Evolutionary conservation across 2,888 invertebrate species (phyloP).

Genomic region (Parochlus steinenii): DNA sequence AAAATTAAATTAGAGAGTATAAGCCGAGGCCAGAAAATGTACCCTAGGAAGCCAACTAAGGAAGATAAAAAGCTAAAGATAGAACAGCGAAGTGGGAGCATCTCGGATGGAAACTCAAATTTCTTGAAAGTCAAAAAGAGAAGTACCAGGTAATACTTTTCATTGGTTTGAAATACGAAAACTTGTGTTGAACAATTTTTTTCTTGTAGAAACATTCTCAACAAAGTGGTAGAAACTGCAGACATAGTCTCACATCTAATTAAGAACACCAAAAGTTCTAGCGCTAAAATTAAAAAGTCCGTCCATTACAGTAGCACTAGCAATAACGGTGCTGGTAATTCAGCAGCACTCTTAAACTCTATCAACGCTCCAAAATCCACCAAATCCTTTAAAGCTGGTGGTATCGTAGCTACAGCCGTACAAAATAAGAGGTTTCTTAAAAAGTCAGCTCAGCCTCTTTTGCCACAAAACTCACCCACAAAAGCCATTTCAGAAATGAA

Average conservation of each 20-base stretch:
- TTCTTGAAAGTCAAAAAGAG: conserved; percentile 15
- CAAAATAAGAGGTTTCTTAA: conserved; percentile 33
- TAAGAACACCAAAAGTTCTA: conserved; percentile 32
- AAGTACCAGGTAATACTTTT: conserved; percentile 28
- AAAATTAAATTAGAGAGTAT: conserved; percentile 3
- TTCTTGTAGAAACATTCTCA: conserved; percentile 28
- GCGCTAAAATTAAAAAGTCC: conserved; percentile 9
- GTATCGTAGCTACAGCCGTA: conserved; percentile 40
- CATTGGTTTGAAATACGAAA: conserved; percentile 21
- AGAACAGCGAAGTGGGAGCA: too few species aligned
- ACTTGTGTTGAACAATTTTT: conserved; percentile 25
- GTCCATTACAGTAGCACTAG: too few species aligned
- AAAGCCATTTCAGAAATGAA: too few species aligned
- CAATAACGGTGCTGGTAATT: conserved; percentile 3
- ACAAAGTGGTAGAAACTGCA: conserved; percentile 23
- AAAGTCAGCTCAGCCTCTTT: too few species aligned
- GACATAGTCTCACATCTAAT: conserved; percentile 28
- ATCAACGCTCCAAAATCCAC: too few species aligned
- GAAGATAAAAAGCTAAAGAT: too few species aligned
- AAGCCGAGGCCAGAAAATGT: background rate
- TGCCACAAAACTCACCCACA: too few species aligned
- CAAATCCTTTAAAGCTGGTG: conserved; percentile 45
- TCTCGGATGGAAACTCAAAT: background rate
- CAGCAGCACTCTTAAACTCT: too few species aligned
- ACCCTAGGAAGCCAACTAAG: conserved; percentile 1